Conservation (phyloP, 1,140 invertebrate genomes). For the Drosophila quadrilineata region DNA sequence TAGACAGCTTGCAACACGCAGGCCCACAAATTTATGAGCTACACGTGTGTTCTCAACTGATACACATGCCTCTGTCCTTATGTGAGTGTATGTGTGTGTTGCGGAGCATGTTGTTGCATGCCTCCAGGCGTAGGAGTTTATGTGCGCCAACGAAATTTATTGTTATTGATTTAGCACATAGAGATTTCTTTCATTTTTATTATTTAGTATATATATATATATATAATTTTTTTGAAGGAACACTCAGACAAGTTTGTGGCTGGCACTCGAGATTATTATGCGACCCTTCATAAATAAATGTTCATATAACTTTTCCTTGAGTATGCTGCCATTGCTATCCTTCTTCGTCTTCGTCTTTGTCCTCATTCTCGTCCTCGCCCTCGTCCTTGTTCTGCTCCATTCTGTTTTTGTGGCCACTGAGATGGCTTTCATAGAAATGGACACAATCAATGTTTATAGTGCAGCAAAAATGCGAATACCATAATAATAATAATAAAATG, state of each 20-base stretch:
- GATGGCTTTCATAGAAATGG: background rate
- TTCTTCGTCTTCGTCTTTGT: no score
- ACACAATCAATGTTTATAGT: background rate
- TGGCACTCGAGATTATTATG: slow-evolving; percentile 29
- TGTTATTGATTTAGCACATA: slow-evolving; percentile 62
- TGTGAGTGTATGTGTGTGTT: background rate
- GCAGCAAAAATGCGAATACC: background rate
- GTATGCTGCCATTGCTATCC: slow-evolving; percentile 3
- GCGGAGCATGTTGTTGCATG: slow-evolving; percentile 36
- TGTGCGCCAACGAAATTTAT: slow-evolving; percentile 55
- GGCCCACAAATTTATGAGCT: slow-evolving; percentile 52
- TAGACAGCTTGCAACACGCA: slow-evolving; percentile 22
- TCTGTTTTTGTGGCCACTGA: slow-evolving; percentile 8
- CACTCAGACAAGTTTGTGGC: slow-evolving; percentile 4
- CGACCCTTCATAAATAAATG: slow-evolving; percentile 44
- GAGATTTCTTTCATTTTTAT: no score
- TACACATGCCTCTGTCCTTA: background rate
- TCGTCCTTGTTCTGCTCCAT: no score
- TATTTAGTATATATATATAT: no score
- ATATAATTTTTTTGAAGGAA: no score
- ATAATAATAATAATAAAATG: background rate
- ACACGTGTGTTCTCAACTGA: slow-evolving; percentile 39
- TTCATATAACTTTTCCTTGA: slow-evolving; percentile 27
- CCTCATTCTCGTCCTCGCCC: no score
- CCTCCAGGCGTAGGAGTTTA: slow-evolving; percentile 44